A percentile compares a stretch with the other conserved stretches of the same genome.
phyloP scores from a whole-genome alignment of 2,888 invertebrate species.

The Microctonus hyperodae region DNA sequence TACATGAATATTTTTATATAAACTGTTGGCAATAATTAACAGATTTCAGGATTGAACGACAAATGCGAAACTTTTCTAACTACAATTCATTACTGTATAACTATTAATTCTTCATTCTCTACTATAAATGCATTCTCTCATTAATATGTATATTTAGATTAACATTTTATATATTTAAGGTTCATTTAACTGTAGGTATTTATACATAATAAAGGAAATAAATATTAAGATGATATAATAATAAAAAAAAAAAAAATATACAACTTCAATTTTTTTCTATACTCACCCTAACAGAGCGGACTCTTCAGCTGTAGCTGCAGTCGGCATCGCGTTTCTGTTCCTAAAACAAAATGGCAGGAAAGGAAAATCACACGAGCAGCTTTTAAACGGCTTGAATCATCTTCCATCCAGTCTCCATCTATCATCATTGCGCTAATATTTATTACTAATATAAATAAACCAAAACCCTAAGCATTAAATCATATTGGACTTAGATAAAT shows the following conservation, averaged over 20 bases:
- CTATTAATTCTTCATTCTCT: conserved; percentile 21
- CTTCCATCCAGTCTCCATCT: not conserved
- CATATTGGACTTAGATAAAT: no score
- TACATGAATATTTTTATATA: not conserved
- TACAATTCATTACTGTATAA: conserved; percentile 4
- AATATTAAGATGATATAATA: not conserved
- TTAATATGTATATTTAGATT: conserved; percentile 1
- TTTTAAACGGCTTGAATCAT: conserved; percentile 46
- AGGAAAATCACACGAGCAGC: conserved; percentile 59
- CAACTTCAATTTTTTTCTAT: conserved; percentile 13
- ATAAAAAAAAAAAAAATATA: conserved; percentile 2
- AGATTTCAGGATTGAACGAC: not conserved
- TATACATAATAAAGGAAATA: not conserved
- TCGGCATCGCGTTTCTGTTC: conserved; percentile 71
- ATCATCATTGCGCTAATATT: no score
- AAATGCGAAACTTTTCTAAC: conserved; percentile 5
- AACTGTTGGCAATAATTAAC: conserved; percentile 3
- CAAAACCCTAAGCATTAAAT: no score
- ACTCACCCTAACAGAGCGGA: conserved; percentile 89
- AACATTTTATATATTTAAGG: not conserved
- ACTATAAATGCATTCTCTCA: conserved; percentile 16
- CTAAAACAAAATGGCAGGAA: conserved; percentile 62
- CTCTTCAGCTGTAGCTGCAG: conserved; percentile 79
- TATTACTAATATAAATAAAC: no score
- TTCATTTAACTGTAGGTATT: not conserved